Conservation (phyloP, 2,888 invertebrate species). For the Netelia fuscicornis region DNA sequence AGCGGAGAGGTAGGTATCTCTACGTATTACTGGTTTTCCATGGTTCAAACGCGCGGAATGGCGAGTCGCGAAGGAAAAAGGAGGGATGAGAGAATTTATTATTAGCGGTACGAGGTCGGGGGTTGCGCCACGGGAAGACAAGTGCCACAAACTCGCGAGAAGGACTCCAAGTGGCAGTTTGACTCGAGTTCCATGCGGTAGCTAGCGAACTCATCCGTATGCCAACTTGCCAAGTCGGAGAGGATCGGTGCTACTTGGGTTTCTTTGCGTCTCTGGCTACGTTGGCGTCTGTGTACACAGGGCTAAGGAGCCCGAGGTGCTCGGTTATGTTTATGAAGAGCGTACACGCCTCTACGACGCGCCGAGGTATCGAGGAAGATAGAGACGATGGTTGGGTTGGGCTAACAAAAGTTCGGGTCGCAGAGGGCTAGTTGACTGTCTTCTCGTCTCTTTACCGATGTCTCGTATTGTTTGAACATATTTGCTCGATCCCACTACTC, state of each 20-base stretch:
- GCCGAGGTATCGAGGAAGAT: constrained; percentile 23
- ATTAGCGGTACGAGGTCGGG: constrained; percentile 39
- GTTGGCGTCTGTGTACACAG: constrained; percentile 35
- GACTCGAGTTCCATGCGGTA: constrained; percentile 38
- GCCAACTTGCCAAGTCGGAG: not conserved
- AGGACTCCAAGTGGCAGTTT: constrained; percentile 60
- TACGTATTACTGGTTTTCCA: not conserved
- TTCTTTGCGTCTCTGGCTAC: not conserved
- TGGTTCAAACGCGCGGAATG: not conserved
- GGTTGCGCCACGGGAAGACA: not conserved
- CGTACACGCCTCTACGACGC: constrained; percentile 40
- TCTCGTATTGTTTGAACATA: constrained; percentile 77
- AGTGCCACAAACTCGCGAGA: constrained; percentile 18
- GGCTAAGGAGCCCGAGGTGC: constrained; percentile 30
- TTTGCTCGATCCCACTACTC: constrained; percentile 71
- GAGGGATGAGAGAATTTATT: constrained; percentile 27
- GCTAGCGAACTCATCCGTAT: constrained; percentile 24
- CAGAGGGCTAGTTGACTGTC: constrained; percentile 23
- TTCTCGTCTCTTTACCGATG: constrained; percentile 47
- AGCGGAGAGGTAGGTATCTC: constrained; percentile 4
- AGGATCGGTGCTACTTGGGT: too few species aligned
- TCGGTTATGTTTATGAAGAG: constrained; percentile 60
- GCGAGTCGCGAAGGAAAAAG: too few species aligned
- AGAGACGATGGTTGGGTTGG: constrained; percentile 62
- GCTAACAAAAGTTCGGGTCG: constrained; percentile 58